Evolutionary conservation across 2,797 vertebrate species (phyloP).

Genomic region (Sebastes cheni): DNA sequence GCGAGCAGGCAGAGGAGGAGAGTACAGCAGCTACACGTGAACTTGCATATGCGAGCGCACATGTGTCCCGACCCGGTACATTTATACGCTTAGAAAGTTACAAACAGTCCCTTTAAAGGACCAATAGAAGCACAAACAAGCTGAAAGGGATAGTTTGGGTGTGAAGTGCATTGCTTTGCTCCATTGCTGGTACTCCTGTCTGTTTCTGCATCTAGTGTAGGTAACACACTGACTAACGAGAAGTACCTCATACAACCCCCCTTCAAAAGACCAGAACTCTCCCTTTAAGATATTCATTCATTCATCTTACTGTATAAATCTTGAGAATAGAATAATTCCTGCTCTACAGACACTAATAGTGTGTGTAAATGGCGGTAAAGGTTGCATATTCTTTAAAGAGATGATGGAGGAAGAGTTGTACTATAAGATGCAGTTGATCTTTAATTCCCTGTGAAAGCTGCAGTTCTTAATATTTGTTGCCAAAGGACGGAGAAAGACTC

Average conservation of each 20-base stretch:
- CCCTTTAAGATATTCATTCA: background rate
- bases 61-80: too few relatives aligned
- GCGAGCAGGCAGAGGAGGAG: too few relatives aligned
- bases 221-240: too few relatives aligned
- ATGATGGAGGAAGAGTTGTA: background rate
- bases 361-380: background rate
- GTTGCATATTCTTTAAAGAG: background rate
- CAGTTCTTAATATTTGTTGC: slow-evolving; percentile 28
- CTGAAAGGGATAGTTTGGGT: too few relatives aligned
- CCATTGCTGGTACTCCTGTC: too few relatives aligned
- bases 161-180: too few relatives aligned
- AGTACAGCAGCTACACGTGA: too few relatives aligned
- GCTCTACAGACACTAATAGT: background rate
- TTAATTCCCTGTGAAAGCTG: slow-evolving; percentile 49
- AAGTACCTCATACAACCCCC: too few relatives aligned
- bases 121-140: too few relatives aligned
- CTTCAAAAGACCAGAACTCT: too few relatives aligned
- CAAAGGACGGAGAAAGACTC: slow-evolving; percentile 34
- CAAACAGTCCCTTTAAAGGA: background rate
- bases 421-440: slow-evolving; percentile 20
- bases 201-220: too few relatives aligned
- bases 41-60: rapidly evolving
- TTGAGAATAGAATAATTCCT: background rate
- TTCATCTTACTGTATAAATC: background rate
- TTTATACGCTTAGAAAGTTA: too few relatives aligned